These are phyloP conservation scores for Ecliptopera silaceata DNA, from an alignment of 2,888 invertebrate genomes.

Conservation along the genomic window DNA sequence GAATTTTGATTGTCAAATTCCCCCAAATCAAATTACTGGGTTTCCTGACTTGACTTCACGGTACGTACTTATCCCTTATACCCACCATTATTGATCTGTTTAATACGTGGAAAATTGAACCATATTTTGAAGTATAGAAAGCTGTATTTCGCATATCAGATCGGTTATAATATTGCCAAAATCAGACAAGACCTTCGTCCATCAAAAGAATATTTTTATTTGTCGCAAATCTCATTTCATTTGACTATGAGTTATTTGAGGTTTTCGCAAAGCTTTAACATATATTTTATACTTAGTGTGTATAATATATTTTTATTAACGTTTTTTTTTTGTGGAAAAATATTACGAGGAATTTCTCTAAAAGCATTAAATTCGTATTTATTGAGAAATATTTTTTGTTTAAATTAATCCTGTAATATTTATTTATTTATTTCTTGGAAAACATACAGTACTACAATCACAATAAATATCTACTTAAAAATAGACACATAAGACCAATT, in stretches of 20 bases:
- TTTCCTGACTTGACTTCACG: slow-evolving; percentile 16
- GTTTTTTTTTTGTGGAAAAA: no score
- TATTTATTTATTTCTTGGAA: no score
- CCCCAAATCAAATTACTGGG: slow-evolving; percentile 26
- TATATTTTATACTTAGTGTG: no score
- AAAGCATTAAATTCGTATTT: no score
- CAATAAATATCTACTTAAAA: no score
- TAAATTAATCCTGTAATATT: no score
- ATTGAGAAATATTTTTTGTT: no score
- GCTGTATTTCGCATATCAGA: slow-evolving; percentile 3
- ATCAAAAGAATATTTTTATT: slow-evolving; percentile 29
- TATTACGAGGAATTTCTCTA: no score
- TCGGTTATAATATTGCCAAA: slow-evolving; percentile 9
- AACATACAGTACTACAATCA: no score
- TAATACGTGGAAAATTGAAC: slow-evolving; percentile 8
- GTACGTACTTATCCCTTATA: slow-evolving; percentile 21
- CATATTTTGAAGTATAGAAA: slow-evolving; percentile 3
- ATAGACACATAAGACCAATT: no score
- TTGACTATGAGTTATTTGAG: slow-evolving; percentile 3
- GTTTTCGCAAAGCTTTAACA: no score
- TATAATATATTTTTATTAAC: no score
- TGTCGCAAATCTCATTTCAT: slow-evolving; percentile 22
- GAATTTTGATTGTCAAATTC: slow-evolving; percentile 19
- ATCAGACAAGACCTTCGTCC: slow-evolving; percentile 9
- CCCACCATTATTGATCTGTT: slow-evolving; percentile 10